Evolutionary conservation across 2,113 vertebrate species (phyloP).

Genomic region (Pitta sordida): DNA sequence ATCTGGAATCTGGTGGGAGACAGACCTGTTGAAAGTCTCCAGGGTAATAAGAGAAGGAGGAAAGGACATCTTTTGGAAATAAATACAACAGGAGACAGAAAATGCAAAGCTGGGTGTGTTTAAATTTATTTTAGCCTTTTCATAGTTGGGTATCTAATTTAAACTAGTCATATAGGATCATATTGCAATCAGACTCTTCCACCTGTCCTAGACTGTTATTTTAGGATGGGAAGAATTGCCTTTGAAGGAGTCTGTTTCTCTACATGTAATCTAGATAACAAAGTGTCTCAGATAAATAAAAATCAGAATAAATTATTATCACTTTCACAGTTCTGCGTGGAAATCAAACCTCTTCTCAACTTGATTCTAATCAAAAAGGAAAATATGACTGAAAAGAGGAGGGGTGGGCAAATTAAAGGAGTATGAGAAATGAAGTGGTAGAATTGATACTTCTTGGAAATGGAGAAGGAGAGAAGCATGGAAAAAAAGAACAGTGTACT

Average conservation of each 20-base stretch:
- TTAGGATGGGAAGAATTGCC: neutral
- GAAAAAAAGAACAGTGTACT: neutral
- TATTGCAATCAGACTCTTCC: neutral
- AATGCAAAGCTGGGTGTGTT: neutral
- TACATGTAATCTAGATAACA: neutral
- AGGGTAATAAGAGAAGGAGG: slow-evolving; percentile 15
- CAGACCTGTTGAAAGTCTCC: neutral
- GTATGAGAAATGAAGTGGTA: neutral
- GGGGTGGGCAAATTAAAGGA: neutral
- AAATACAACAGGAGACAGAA: neutral
- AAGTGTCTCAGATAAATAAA: neutral
- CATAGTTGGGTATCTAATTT: neutral
- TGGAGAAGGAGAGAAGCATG: neutral
- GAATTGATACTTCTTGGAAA: neutral
- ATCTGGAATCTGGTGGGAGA: slow-evolving; percentile 40
- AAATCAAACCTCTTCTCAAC: neutral
- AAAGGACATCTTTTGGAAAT: slow-evolving; percentile 14
- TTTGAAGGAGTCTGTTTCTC: neutral
- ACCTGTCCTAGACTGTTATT: neutral
- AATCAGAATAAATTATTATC: neutral
- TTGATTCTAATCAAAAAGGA: neutral
- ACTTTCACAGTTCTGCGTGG: neutral
- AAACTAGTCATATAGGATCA: neutral
- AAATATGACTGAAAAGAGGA: neutral
- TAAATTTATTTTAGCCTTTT: neutral